These are phyloP conservation scores for Tubulanus polymorphus DNA, from an alignment of 2,888 invertebrate species.

Conservation along the genomic window DNA sequence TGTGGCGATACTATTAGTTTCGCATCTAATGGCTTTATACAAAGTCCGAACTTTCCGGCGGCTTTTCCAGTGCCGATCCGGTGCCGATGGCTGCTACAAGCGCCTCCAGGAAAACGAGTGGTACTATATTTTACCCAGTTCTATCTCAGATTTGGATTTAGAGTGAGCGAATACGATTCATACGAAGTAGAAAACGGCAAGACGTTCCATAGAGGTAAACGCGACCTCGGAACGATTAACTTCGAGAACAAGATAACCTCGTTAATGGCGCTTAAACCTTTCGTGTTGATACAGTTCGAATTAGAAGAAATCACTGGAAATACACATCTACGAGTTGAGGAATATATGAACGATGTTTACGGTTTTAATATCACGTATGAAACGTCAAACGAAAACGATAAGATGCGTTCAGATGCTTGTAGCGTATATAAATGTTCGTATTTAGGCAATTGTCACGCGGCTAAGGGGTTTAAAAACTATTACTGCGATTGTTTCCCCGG, in stretches of 20 bases:
- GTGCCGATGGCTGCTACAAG: conserved; percentile 84
- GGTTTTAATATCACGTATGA: conserved; percentile 93
- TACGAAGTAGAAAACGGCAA: conserved; percentile 28
- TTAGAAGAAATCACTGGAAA: conserved; percentile 59
- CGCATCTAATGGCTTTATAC: conserved; percentile 53
- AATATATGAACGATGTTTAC: conserved; percentile 77
- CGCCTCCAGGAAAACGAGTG: conserved; percentile 62
- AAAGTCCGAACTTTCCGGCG: conserved; percentile 80
- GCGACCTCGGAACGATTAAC: conserved; percentile 32
- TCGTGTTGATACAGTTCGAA: conserved; percentile 73
- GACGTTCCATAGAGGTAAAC: conserved; percentile 26
- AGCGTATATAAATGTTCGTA: conserved; percentile 77
- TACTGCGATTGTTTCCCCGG: conserved; percentile 77
- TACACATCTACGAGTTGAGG: conserved; percentile 76
- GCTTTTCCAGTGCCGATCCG: conserved; percentile 76
- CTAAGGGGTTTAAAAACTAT: conserved; percentile 67
- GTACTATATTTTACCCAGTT: conserved; percentile 84
- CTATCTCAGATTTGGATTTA: conserved; percentile 60
- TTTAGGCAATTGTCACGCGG: conserved; percentile 78
- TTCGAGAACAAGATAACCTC: conserved; percentile 33
- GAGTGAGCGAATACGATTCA: conserved; percentile 38
- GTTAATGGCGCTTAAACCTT: conserved; percentile 61
- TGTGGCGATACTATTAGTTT: too few species aligned
- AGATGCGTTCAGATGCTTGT: conserved; percentile 56
- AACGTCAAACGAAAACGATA: conserved; percentile 58